Conservation (phyloP, 2,888 invertebrate genomes). For the Galeopsomyia nigrocyanea region DNA sequence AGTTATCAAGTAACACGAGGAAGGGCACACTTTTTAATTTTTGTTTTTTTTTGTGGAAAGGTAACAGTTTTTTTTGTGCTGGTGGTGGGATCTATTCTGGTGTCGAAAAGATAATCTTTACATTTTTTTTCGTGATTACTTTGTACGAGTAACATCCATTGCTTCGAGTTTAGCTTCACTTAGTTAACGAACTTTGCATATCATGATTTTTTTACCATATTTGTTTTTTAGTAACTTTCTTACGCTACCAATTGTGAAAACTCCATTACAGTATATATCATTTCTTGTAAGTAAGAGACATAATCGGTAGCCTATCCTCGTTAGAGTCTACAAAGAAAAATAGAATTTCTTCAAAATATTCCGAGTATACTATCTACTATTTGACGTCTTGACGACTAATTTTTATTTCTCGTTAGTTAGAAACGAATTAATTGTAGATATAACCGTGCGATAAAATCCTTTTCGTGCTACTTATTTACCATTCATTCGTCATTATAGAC, state of each 20-base stretch:
- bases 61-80: slow-evolving; percentile 22
- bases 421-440: not conserved
- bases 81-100: slow-evolving; percentile 25
- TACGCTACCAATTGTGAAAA: slow-evolving; percentile 35
- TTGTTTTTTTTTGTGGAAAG: not conserved
- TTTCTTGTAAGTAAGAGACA: slow-evolving; percentile 4
- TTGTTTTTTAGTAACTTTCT: slow-evolving; percentile 56
- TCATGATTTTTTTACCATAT: slow-evolving; percentile 33
- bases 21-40: slow-evolving; percentile 20
- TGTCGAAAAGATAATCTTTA: slow-evolving; percentile 56
- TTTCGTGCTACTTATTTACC: not conserved
- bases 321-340: slow-evolving; percentile 33
- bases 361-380: not conserved
- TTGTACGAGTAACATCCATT: slow-evolving; percentile 67
- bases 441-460: slow-evolving; percentile 18
- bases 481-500: slow-evolving; percentile 1
- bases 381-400: not conserved
- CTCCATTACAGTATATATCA: slow-evolving; percentile 15
- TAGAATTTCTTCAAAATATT: slow-evolving; percentile 26
- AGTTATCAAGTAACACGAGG: slow-evolving; percentile 11
- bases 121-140: slow-evolving; percentile 59
- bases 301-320: slow-evolving; percentile 17
- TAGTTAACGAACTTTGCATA: slow-evolving; percentile 33
- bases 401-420: not conserved
- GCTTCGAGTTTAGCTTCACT: slow-evolving; percentile 57